Conservation (phyloP, 2,888 invertebrate species). For the Mesochorus sp. region DNA sequence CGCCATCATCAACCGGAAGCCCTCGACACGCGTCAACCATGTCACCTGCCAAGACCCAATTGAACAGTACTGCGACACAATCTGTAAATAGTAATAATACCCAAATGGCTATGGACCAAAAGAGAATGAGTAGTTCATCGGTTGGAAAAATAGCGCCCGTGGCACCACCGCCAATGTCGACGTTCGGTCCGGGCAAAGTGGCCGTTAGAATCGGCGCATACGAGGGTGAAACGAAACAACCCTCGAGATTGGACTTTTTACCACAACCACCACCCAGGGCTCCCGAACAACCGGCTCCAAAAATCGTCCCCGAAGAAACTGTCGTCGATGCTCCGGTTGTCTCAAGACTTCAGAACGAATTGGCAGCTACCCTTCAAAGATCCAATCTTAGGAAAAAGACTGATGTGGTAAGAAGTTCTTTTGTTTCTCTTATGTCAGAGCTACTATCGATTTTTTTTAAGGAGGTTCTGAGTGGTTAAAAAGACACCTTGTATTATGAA, state of each 20-base stretch:
- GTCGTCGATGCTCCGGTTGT: slow-evolving; percentile 84
- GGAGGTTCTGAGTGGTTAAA: too few species aligned
- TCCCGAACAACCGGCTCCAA: slow-evolving; percentile 43
- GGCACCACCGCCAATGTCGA: slow-evolving; percentile 68
- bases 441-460: neutral
- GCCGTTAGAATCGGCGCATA: slow-evolving; percentile 80
- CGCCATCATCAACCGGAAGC: slow-evolving; percentile 68
- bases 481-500: neutral
- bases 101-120: slow-evolving; percentile 65
- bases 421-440: neutral
- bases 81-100: slow-evolving; percentile 53
- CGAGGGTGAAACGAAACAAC: slow-evolving; percentile 83
- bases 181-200: slow-evolving; percentile 71
- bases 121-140: slow-evolving; percentile 77
- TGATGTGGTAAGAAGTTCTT: slow-evolving; percentile 80
- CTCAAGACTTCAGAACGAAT: slow-evolving; percentile 88
- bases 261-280: slow-evolving; percentile 72
- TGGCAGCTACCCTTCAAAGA: slow-evolving; percentile 89
- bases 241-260: slow-evolving; percentile 89
- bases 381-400: slow-evolving; percentile 90
- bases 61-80: slow-evolving; percentile 55
- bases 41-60: slow-evolving; percentile 82
- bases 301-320: slow-evolving; percentile 79
- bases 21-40: slow-evolving; percentile 65
- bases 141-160: slow-evolving; percentile 81